Percentiles rank a stretch among this genome's conserved stretches.
phyloP scores from a whole-genome alignment of 2,888 invertebrate species.

The Microplitis manilae region DNA sequence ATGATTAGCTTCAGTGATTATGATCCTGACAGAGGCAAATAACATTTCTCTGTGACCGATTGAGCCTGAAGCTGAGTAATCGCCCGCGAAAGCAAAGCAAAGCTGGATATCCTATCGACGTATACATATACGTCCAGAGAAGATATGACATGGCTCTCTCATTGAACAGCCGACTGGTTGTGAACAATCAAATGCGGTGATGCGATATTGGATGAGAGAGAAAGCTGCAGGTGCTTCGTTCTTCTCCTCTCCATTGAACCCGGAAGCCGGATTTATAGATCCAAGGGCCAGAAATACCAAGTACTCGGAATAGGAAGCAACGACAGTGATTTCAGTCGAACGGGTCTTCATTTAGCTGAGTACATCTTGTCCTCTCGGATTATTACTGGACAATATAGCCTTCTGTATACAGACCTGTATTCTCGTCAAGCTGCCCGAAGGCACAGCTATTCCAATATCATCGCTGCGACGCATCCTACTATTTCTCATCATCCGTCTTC shows the following conservation, averaged over 20 bases:
- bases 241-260: not conserved
- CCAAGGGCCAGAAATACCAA: not conserved
- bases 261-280: not conserved
- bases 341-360: not conserved
- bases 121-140: not conserved
- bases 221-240: not conserved
- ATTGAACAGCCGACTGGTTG: slow-evolving; percentile 23
- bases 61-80: slow-evolving; percentile 57
- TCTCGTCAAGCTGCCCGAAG: not conserved
- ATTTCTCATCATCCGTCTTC: not conserved
- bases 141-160: slow-evolving; percentile 10
- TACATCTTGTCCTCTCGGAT: not conserved
- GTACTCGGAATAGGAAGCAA: slow-evolving; percentile 13
- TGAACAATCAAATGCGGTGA: slow-evolving; percentile 28
- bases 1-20: not conserved
- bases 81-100: slow-evolving; percentile 51
- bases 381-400: not conserved
- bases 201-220: slow-evolving; percentile 22
- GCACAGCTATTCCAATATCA: not conserved
- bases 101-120: slow-evolving; percentile 33
- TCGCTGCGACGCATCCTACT: not conserved
- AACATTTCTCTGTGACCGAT: slow-evolving; percentile 52
- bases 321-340: slow-evolving; percentile 8
- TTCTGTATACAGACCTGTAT: not conserved
- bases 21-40: not conserved